Base-by-base conservation (phyloP, 2,888 invertebrate genomes). In the Tuberolachnus salignus region DNA sequence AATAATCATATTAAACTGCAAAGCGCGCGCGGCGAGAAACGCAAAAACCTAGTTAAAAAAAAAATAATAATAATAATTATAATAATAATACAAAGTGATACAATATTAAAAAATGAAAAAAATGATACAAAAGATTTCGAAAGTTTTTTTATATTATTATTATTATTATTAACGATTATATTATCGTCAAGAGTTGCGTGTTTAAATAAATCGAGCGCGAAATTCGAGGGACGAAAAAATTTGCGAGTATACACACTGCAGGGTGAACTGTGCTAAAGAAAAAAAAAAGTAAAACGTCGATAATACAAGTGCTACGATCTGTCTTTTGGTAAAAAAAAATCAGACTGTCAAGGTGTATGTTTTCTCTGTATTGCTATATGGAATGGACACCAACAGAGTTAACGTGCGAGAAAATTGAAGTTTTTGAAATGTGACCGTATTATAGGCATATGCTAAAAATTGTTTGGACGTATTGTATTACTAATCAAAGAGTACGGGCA, bases 131-230 rank as follows among this genome's bases (percentile, higher is more conserved):
- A 59, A 46, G 46, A 59, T 71, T 71, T 44, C 8, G 3, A 71
- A 71, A 71, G 71, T 71, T 71, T 26, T 46, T 46, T 71, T 34
- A 19, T 57, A 57, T 4, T n/a, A 46, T 26, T 19, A 21, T 21
- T 69, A 55, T 70, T 72, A 61, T 72, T 34, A 72, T 72, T 72
- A 61, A 61, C 26, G 72, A 61, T 61, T 34, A 49, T 46, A 49
- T 49, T 4, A 46, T 72, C 71, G 26, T 61, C 59, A 72, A 72
- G 61, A 72, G 72, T 72, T 61, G 49, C 21, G 23, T 49, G 61
- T 49, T n/a, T n/a, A 61, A 72, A 51, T 67, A 51, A 61, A 46
- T 61, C 14, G 14, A 19, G 72, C 26, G 14, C 4, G 26, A 61
- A 72, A 49, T 61, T 10, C 13, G 42, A 10, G 14, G 26, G n/a